phyloP scores from a whole-genome alignment of 2,888 invertebrate species.

The Epinotia brunnichana region DNA sequence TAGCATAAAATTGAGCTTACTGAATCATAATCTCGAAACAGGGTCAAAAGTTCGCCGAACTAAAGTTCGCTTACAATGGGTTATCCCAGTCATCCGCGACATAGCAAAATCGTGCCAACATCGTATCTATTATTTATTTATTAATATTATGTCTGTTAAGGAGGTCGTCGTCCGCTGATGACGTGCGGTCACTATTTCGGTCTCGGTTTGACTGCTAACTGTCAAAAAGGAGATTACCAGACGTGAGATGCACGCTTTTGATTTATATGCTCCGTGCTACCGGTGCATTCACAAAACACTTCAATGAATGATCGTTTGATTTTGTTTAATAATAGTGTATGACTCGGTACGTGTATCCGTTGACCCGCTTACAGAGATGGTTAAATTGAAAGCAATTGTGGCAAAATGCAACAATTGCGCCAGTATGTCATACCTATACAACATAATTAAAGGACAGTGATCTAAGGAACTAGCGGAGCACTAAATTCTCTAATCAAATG shows the following conservation, averaged over 20 bases:
- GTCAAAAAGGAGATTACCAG: slow-evolving; percentile 41
- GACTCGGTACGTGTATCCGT: slow-evolving; percentile 20
- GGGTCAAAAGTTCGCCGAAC: slow-evolving; percentile 28
- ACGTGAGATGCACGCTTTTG: slow-evolving; percentile 31
- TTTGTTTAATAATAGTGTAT: slow-evolving; percentile 34
- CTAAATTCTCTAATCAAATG: background rate
- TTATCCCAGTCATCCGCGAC: slow-evolving; percentile 17
- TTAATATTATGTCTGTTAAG: slow-evolving; percentile 37
- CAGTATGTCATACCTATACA: slow-evolving; percentile 21
- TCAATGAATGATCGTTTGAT: slow-evolving; percentile 22
- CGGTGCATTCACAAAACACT: slow-evolving; percentile 28
- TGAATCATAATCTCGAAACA: background rate
- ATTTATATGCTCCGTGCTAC: slow-evolving; percentile 28
- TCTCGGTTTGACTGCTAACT: slow-evolving; percentile 41
- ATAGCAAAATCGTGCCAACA: slow-evolving; percentile 28
- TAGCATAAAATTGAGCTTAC: slow-evolving; percentile 10
- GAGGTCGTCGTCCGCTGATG: too few relatives aligned
- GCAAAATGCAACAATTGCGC: slow-evolving; percentile 39
- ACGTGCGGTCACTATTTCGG: slow-evolving; percentile 41
- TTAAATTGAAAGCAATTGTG: slow-evolving; percentile 40
- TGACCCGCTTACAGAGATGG: slow-evolving; percentile 30
- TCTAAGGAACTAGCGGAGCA: background rate
- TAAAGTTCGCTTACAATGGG: background rate
- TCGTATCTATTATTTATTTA: slow-evolving; percentile 39
- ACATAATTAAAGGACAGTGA: slow-evolving; percentile 8